Percentiles rank a stretch among this genome's conserved stretches.
Evolutionary conservation across 2,113 vertebrate species (phyloP).

Genomic region (Puntigrus tetrazona): DNA sequence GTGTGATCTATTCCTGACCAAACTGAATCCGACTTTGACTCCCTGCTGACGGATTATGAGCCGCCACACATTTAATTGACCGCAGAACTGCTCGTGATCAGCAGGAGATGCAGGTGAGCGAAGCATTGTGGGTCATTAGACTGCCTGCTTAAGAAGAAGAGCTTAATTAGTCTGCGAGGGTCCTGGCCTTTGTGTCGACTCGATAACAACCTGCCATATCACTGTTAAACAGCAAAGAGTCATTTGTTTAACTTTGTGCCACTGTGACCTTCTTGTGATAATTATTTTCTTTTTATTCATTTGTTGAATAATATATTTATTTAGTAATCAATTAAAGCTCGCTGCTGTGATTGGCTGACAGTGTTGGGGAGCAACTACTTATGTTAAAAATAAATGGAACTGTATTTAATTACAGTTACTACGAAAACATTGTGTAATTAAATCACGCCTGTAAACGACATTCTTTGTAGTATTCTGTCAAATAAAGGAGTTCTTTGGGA

Average conservation of each 20-base stretch:
- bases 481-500: too few relatives aligned
- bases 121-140: slow-evolving; percentile 32
- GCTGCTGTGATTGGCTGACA: too few relatives aligned
- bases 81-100: neutral
- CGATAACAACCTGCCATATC: neutral
- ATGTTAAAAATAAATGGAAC: too few relatives aligned
- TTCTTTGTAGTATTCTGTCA: too few relatives aligned
- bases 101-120: neutral
- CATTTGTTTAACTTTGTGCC: slow-evolving; percentile 1
- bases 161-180: slow-evolving; percentile 9
- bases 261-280: neutral
- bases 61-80: slow-evolving; percentile 42
- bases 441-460: too few relatives aligned
- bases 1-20: too few relatives aligned
- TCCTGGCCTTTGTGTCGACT: neutral
- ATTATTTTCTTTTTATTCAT: neutral
- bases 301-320: too few relatives aligned
- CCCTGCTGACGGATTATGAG: slow-evolving; percentile 33
- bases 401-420: too few relatives aligned
- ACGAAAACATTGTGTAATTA: too few relatives aligned
- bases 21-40: too few relatives aligned
- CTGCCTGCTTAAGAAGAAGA: neutral
- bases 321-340: too few relatives aligned
- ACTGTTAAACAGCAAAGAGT: neutral
- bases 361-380: too few relatives aligned